Conservation (phyloP, 2,888 invertebrate genomes). For the Sericinus montela region DNA sequence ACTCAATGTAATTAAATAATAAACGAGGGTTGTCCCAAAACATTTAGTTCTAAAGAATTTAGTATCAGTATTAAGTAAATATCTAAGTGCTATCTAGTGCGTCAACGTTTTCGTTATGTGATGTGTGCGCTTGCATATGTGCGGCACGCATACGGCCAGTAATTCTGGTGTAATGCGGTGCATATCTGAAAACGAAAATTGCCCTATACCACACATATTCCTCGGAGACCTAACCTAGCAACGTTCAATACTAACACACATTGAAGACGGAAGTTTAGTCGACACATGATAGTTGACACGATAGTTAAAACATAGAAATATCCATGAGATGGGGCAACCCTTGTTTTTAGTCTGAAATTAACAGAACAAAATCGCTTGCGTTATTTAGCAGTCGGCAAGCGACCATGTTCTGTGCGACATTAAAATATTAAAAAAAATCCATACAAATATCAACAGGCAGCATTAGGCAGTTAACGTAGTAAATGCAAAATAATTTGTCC, state of each 20-base stretch:
- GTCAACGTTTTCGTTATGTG: slow-evolving; percentile 71
- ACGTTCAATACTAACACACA: slow-evolving; percentile 65
- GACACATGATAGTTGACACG: slow-evolving; percentile 60
- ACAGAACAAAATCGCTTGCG: slow-evolving; percentile 48
- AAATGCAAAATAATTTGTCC: slow-evolving; percentile 42
- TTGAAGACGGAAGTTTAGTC: slow-evolving; percentile 69
- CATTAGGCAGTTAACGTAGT: slow-evolving; percentile 45
- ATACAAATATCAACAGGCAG: slow-evolving; percentile 39
- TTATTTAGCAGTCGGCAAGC: slow-evolving; percentile 33
- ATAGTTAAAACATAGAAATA: slow-evolving; percentile 66
- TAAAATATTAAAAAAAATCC: slow-evolving; percentile 49
- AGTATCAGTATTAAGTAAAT: slow-evolving; percentile 61
- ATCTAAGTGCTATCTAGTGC: slow-evolving; percentile 79
- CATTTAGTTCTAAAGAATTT: slow-evolving; percentile 65
- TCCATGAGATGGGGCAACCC: slow-evolving; percentile 80
- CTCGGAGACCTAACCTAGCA: slow-evolving; percentile 66
- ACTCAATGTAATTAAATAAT: slow-evolving; percentile 53
- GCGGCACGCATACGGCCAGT: slow-evolving; percentile 80
- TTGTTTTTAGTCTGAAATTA: slow-evolving; percentile 63
- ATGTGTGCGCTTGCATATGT: slow-evolving; percentile 79
- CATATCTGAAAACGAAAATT: slow-evolving; percentile 80
- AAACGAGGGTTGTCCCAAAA: slow-evolving; percentile 80
- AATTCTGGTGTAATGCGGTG: slow-evolving; percentile 79
- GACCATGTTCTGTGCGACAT: slow-evolving; percentile 47
- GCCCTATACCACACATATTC: slow-evolving; percentile 79